Conservation (phyloP, 2,797 vertebrate genomes). For the Fratercula arctica region DNA sequence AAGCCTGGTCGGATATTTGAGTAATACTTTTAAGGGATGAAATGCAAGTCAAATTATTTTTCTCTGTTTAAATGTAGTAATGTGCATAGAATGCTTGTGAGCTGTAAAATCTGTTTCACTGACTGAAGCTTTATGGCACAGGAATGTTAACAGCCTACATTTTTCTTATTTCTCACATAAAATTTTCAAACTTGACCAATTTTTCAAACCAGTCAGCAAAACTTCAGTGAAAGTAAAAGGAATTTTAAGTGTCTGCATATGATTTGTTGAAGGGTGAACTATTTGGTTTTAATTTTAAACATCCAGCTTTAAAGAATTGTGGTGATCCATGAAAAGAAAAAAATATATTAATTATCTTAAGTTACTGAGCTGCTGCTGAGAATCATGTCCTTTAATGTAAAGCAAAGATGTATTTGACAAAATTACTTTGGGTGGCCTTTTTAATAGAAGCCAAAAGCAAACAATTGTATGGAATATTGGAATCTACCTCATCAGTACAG, state of each 20-base stretch:
- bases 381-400: background rate
- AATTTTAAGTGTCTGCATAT: background rate
- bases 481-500: background rate
- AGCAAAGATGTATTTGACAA: background rate
- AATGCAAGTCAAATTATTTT: background rate
- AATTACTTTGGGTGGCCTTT: background rate
- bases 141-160: background rate
- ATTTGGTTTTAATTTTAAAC: background rate
- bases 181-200: background rate
- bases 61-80: background rate
- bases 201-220: background rate
- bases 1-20: background rate
- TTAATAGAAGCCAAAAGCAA: background rate
- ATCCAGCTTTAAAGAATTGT: background rate
- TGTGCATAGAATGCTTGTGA: background rate
- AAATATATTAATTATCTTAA: background rate
- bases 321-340: background rate
- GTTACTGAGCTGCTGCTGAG: background rate
- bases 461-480: background rate
- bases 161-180: background rate
- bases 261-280: background rate
- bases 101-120: background rate
- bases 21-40: background rate
- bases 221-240: background rate
- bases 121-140: background rate